phyloP scores from a whole-genome alignment of 53 echinoderm and acorn worm genomes.

The Antedon mediterranea region DNA sequence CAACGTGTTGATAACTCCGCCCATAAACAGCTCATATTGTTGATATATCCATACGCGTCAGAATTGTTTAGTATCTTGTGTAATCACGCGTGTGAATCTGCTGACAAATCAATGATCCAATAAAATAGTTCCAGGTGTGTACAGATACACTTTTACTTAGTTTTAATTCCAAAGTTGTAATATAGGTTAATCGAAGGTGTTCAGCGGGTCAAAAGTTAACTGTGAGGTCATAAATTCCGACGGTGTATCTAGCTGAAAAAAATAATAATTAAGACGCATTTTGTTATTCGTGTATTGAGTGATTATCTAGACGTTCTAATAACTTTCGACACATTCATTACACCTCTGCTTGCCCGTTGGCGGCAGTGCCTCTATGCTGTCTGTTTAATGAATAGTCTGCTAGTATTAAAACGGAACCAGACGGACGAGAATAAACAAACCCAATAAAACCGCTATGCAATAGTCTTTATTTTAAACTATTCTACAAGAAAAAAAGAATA shows the following conservation, averaged over 20 bases:
- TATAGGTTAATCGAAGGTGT: background rate
- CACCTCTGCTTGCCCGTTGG: background rate
- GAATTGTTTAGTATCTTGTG: background rate
- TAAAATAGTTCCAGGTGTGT: background rate
- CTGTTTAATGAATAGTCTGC: background rate
- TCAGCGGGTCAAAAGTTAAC: background rate
- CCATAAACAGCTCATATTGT: background rate
- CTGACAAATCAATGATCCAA: background rate
- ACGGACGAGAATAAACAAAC: background rate
- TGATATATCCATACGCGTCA: background rate
- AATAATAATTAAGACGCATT: background rate
- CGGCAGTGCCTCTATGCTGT: background rate
- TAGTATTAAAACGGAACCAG: background rate
- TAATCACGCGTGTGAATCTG: background rate
- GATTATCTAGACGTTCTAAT: background rate
- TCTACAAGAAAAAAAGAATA: background rate
- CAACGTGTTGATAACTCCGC: background rate
- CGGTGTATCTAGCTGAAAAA: background rate
- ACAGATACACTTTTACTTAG: background rate
- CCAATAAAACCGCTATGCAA: background rate
- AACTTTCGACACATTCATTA: background rate
- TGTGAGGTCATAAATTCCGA: background rate
- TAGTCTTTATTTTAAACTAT: background rate
- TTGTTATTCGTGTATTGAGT: background rate
- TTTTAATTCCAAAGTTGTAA: background rate